Evolutionary conservation across 2,797 vertebrate species (phyloP).

Genomic region (Syngnathus rostellatus): DNA sequence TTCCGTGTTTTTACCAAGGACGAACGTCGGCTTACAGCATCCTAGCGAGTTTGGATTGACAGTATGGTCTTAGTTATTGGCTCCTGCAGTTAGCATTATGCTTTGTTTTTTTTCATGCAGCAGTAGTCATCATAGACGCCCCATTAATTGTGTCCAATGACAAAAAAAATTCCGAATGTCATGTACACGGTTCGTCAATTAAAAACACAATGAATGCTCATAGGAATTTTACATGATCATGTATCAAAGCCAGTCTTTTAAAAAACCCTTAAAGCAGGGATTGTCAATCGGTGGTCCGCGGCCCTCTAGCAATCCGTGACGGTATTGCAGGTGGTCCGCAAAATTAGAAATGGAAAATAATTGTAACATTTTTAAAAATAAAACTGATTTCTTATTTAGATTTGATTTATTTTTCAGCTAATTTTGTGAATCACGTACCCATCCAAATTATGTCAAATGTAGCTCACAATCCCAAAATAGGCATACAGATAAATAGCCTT

Average conservation of each 20-base stretch:
- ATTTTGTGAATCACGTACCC: no score
- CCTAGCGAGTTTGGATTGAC: conserved; percentile 7
- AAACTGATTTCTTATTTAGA: no score
- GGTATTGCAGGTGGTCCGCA: no score
- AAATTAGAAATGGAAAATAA: no score
- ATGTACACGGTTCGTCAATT: background rate
- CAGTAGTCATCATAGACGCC: background rate
- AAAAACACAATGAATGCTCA: background rate
- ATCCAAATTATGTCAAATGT: no score
- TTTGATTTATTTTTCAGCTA: no score
- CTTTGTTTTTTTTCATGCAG: background rate
- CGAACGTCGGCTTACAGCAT: conserved; percentile 14
- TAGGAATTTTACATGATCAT: background rate
- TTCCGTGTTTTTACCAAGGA: conserved; percentile 23
- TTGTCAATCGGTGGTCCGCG: no score
- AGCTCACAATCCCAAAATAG: no score
- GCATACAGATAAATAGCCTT: no score
- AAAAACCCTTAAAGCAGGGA: background rate
- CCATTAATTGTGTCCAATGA: background rate
- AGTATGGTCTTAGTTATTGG: no score
- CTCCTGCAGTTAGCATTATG: background rate
- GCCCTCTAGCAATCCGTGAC: no score
- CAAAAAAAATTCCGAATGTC: background rate
- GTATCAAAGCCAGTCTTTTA: background rate
- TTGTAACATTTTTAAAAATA: no score